These are phyloP conservation scores for Ostrea edulis DNA, from an alignment of 1,140 invertebrate genomes.

Conservation along the genomic window DNA sequence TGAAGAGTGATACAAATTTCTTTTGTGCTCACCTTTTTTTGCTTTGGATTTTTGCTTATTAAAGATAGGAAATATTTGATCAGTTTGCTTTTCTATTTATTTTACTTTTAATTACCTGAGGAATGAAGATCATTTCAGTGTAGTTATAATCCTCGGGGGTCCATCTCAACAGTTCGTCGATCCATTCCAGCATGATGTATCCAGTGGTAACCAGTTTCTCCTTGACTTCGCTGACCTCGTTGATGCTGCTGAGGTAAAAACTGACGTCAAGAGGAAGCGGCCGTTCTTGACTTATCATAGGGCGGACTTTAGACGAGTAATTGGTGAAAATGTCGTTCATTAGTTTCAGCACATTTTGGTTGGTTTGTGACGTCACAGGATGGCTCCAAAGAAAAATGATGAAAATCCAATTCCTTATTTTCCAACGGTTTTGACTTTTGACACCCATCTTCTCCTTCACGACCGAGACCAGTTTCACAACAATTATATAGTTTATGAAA, in stretches of 20 bases:
- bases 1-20: too few relatives aligned
- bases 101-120: constrained; percentile 3
- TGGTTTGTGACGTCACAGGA: neutral
- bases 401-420: neutral
- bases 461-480: too few relatives aligned
- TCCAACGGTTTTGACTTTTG: neutral
- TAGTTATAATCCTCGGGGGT: neutral
- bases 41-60: too few relatives aligned
- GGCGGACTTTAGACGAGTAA: neutral
- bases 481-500: too few relatives aligned
- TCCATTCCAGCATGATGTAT: constrained; percentile 40
- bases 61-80: too few relatives aligned
- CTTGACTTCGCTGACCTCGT: constrained; percentile 45
- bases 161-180: constrained; percentile 47
- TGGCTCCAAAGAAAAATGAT: neutral
- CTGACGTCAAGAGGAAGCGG: constrained; percentile 21
- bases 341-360: neutral
- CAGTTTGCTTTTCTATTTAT: neutral
- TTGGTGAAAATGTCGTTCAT: neutral
- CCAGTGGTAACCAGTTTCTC: constrained; percentile 48
- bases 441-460: neutral
- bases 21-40: too few relatives aligned
- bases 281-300: neutral
- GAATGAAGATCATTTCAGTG: constrained; percentile 36
- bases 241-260: constrained; percentile 12